Base-by-base conservation (phyloP, 2,888 invertebrate species). In the Ephialtes manifestator region DNA sequence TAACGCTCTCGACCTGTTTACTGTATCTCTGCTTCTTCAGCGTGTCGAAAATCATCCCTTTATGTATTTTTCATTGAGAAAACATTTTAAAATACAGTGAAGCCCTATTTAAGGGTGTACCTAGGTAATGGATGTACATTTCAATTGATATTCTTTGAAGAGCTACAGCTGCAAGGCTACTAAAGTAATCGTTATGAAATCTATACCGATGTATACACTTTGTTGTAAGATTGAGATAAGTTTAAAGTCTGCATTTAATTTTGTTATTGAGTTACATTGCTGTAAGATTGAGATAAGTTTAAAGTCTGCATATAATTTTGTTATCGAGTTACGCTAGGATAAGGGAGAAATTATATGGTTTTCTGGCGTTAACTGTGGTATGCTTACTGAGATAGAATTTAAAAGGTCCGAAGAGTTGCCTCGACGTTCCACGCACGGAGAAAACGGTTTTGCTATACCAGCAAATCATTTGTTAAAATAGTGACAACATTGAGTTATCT, bases 1-100 rank as follows among this genome's bases (percentile, higher is more conserved):
- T 63, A 39, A 39, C 63, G 35, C 39, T 63, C 39, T 35, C 60
- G 35, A 63, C 60, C 60, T 63, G 31, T 18, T 63, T 58, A 58
- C 24, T 10, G 63, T 31, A 39, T 35, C 8, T 60, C 60, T 60
- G 55, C 55, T 58, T 15, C 58, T 58, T 28, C 28, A 5, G 24
- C 11, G 11, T 4, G 10, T 24, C 28, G 28, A 24, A 24, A 5
- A 15, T 13, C 13, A 58, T 28, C 58, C 28, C 13, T 15, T 28
- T 24, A 58, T 58, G 58, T 58, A 28, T 58, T 58, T 58, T 24
- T 58, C 58, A 58, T 28, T 28, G 13, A 58, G 28, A 55, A 55
- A 55, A 55, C 20, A 58, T 58, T 58, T 58, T 24, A 7, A 51
- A 51, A n/a, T 18, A 51, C 1, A 18, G n/a, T 18, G 4, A 7